A percentile compares a stretch with the other conserved stretches of the same genome.
Conservation (phyloP, 2,113 vertebrate species). For the Diglossa brunneiventris region DNA sequence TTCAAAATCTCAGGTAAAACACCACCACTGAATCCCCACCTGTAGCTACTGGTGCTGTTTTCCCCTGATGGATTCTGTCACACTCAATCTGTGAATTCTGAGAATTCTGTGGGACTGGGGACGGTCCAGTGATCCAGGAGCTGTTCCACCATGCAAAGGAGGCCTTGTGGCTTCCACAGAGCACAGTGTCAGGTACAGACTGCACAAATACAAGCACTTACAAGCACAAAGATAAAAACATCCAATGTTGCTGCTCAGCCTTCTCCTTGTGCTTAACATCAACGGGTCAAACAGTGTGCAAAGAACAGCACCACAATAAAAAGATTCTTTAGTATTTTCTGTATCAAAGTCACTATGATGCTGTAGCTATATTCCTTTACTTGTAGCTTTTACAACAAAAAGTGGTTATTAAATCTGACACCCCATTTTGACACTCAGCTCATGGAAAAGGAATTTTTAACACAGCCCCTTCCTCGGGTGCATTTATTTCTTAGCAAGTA, state of each 20-base stretch:
- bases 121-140: background rate
- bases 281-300: background rate
- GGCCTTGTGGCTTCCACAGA: background rate
- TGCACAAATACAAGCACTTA: background rate
- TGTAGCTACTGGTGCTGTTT: fast-evolving
- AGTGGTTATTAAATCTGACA: background rate
- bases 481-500: background rate
- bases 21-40: background rate
- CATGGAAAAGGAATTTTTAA: background rate
- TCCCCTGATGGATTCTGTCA: background rate
- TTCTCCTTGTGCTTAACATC: background rate
- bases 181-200: background rate
- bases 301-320: background rate
- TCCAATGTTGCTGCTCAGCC: background rate
- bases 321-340: background rate
- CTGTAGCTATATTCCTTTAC: background rate
- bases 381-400: background rate
- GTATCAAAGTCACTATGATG: background rate
- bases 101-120: background rate
- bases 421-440: background rate
- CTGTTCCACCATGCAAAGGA: background rate
- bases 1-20: background rate
- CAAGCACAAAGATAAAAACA: background rate
- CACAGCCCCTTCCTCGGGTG: background rate
- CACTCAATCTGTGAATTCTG: background rate